Base-by-base conservation (phyloP, 2,888 invertebrate species). In the Acleris sparsana region DNA sequence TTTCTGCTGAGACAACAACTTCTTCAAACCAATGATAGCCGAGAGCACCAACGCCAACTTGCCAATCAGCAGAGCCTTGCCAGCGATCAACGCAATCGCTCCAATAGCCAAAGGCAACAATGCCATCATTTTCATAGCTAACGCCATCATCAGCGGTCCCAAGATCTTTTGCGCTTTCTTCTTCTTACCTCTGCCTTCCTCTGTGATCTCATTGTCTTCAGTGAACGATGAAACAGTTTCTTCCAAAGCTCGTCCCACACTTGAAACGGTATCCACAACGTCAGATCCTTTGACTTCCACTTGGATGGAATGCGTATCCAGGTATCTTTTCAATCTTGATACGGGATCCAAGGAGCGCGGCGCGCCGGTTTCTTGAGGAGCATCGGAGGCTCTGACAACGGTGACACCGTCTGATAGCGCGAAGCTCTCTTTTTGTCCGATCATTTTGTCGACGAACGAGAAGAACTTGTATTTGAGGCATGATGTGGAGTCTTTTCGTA, bases 401-500 rank as follows among this genome's bases (percentile, higher is more conserved):
- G 97, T 97, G 59, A 97, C 96, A 63, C 97, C 97, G 73, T 97
- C 97, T 64, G 96, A 95, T 52, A 97, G 86, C 9, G 96, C 94
- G 80, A 97, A 96, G 69, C 95, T 95, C 79, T 97, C 97, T 84
- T 96, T 96, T 75, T 95, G 95, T 57, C 95, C 95, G 68, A 97
- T 93, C 93, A 96, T 95, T 87, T 97, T 97, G 92, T 97, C 97
- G 73, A 97, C 96, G 87, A 95, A 97, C 22, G 96, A 95, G 93
- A 97, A 96, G 81, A 97, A 94, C 84, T 97, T 97, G 93, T 96
- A 96, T 86, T 97, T 97, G 78, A 97, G 94, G 85, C 97, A 97
- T 86, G 96, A 95, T 74, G 96, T 95, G 33, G 97, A 96, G 81
- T 97, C 97, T 87, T 97, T 97, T 78, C 95, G 94, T 71, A 96